Base-by-base conservation (phyloP, 2,888 invertebrate species). In the Nudaria mundana region DNA sequence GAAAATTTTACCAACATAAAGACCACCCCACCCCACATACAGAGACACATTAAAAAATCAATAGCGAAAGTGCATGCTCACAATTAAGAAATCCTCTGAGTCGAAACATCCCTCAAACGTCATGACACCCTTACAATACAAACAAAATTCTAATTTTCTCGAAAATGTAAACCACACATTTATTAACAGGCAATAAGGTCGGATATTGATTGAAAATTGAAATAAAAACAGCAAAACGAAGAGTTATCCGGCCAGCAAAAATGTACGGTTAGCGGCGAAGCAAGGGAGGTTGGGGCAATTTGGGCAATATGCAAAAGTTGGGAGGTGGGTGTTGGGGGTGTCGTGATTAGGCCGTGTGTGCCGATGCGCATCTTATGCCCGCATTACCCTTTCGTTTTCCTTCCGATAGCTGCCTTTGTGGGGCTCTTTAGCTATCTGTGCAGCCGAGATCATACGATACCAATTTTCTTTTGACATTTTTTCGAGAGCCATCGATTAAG, bases 341-440 rank as follows among this genome's bases (percentile, higher is more conserved):
- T 66, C 75, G 80, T 86, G 87, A 86, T 87, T 85, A 87, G 86
- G 82, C 85, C 82, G 86, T 86, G 87, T 87, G 87, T 85, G 86
- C 71, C 87, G 87, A 85, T 84, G 87, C 86, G 88, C 88, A 76
- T 88, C 88, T 88, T 87, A 83, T 79, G 83, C 88, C 88, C 88
- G 86, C 84, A 88, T 88, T 85, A 88, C 88, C 88, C 88, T 86
- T 87, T 86, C 85, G 84, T 74, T 81, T 81, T 87, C 83, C 87
- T 86, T 87, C 88, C 87, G 87, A 86, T 87, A 85, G 77, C 81
- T 74, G 84, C 86, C 83, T 86, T 86, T 86, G 86, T 85, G 58
- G 61, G 62, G 55, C 69, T 71, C 72, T 73, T 67, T 68, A 72
- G 79, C 73, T 82, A 81, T 82, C 83, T 78, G 64, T 59, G 58